Evolutionary conservation across 2,113 vertebrate genomes (phyloP), one percentile per base, ranked within the genome.

Genomic region (Vidua macroura): DNA sequence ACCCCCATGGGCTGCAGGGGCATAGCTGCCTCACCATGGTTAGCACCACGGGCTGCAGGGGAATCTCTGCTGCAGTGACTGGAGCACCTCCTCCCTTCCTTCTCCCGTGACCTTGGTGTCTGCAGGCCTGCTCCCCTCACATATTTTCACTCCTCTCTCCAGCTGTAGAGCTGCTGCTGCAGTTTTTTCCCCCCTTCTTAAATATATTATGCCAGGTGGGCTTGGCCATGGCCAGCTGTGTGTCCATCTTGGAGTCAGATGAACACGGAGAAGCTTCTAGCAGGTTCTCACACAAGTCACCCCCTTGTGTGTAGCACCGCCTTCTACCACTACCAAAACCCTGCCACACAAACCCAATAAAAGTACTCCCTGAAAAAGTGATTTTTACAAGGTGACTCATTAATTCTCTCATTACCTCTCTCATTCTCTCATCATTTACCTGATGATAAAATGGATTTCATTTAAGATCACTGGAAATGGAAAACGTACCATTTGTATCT

Each of bases 171-270:
- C 20, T 46, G 5, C 12, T 62, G n/a, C 14, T 41, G 15, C 21
- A n/a, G 33, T 13, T 25, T 60, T 18, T 6, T 5, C 3, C 11
- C 18, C 13, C 2, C 21, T 37, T 68, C 35, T 37, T 44, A 51
- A 37, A n/a, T 49, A 37, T 16, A 6, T 21, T 49, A 43, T n/a
- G 33, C 10, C 28, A 44, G 33, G 33, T 33, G 22, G 9, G 31
- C 19, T 56, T 2, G 0, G 24, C 16, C 20, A n/a, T 51, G 31
- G 31, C 3, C 51, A 46, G 7, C 14, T 5, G 16, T 10, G 5
- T 27, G 43, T 58, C n/a, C 1, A 0, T 17, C 51, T 70, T 31
- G 14, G 27, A 69, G 20, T 6, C 11, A 16, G 16, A 16, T 39
- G 21, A 15, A 33, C 27, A 60, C 0, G 6, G 9, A 35, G 12